Conservation (phyloP, 2,113 vertebrate species). For the Cromileptes altivelis region DNA sequence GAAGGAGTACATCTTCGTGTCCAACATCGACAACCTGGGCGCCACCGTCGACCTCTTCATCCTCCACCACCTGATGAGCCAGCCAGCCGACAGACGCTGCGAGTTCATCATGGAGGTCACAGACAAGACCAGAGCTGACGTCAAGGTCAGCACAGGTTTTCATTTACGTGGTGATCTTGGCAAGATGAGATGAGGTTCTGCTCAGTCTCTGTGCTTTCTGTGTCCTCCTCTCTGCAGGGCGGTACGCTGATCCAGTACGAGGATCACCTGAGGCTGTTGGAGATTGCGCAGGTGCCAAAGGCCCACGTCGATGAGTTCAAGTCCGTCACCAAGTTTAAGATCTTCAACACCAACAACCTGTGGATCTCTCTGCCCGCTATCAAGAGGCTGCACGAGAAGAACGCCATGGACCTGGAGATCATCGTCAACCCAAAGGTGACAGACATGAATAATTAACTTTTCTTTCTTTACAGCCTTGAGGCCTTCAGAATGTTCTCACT, state of each 20-base stretch:
- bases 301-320: conserved; percentile 98
- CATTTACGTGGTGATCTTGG: background rate
- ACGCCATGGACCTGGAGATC: conserved; percentile 95
- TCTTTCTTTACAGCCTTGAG: background rate
- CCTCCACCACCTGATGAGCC: conserved; percentile 95
- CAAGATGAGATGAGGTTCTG: background rate
- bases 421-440: conserved; percentile 97
- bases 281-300: conserved; percentile 98
- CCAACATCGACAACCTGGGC: conserved; percentile 98
- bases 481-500: no score
- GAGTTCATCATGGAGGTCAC: conserved; percentile 99
- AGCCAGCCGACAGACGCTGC: conserved; percentile 91
- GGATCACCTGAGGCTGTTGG: conserved; percentile 94
- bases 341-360: conserved; percentile 99
- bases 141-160: conserved; percentile 88
- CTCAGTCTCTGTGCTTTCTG: background rate
- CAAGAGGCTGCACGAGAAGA: conserved; percentile 92
- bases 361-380: conserved; percentile 97
- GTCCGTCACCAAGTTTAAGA: conserved; percentile 99
- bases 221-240: conserved; percentile 84
- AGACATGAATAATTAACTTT: background rate
- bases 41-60: conserved; percentile 98
- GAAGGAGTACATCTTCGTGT: conserved; percentile 98
- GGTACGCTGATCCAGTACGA: conserved; percentile 96
- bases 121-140: conserved; percentile 96